These are phyloP conservation scores for Hirtodrosophila histrioides DNA, from an alignment of 2,888 invertebrate species.

Conservation along the genomic window DNA sequence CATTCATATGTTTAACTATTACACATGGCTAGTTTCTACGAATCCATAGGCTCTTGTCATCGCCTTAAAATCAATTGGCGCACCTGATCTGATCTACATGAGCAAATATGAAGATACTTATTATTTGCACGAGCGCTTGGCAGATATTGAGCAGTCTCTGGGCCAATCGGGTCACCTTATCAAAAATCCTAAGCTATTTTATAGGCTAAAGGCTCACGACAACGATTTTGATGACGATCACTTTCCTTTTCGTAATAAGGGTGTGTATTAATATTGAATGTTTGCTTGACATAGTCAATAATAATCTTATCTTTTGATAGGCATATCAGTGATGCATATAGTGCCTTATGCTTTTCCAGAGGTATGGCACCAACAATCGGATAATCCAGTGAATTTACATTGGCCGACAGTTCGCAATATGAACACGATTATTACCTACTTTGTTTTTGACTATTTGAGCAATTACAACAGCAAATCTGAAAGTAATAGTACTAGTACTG, in stretches of 20 bases:
- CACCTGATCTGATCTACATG: conserved; percentile 91
- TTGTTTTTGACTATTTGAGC: conserved; percentile 36
- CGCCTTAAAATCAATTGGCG: conserved; percentile 94
- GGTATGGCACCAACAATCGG: conserved; percentile 93
- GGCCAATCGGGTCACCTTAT: conserved; percentile 85
- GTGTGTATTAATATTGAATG: conserved; percentile 55
- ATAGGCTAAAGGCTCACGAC: conserved; percentile 86
- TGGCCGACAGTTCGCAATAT: conserved; percentile 57
- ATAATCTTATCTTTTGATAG: conserved; percentile 12
- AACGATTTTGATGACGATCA: conserved; percentile 96
- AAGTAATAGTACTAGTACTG: no score
- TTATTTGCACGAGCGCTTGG: conserved; percentile 89
- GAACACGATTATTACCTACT: conserved; percentile 40
- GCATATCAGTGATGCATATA: conserved; percentile 91
- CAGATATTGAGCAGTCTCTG: conserved; percentile 88
- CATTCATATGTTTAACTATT: conserved; percentile 85
- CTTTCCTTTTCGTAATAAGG: conserved; percentile 88
- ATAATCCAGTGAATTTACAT: conserved; percentile 86
- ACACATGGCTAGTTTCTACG: conserved; percentile 82
- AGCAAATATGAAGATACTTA: conserved; percentile 92
- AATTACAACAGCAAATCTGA: not conserved
- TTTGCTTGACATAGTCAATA: conserved; percentile 16
- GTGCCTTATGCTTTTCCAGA: conserved; percentile 95
- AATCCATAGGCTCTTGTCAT: conserved; percentile 88
- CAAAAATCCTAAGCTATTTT: conserved; percentile 88